Evolutionary conservation across 2,888 invertebrate species (phyloP).

Genomic region (Papilio elwesi): DNA sequence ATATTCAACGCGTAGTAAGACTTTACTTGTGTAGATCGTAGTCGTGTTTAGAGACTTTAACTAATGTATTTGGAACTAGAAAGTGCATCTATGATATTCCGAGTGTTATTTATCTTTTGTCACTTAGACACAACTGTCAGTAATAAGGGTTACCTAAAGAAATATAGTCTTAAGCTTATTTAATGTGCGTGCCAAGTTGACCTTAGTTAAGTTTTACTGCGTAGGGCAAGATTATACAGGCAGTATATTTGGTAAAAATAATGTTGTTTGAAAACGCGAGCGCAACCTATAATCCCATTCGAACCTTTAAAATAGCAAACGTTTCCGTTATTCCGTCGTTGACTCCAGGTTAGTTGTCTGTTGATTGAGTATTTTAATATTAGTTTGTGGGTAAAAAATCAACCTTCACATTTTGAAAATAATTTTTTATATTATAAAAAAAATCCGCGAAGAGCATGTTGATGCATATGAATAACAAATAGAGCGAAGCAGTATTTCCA

Average conservation of each 20-base stretch:
- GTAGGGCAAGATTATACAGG: neutral
- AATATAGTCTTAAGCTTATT: neutral
- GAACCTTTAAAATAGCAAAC: too few relatives aligned
- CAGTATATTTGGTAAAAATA: neutral
- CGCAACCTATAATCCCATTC: neutral
- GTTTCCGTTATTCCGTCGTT: too few relatives aligned
- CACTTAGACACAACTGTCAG: neutral
- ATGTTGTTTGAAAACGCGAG: neutral
- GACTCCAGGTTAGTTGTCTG: too few relatives aligned
- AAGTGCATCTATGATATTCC: neutral
- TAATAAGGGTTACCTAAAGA: neutral
- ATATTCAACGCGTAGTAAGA: too few relatives aligned
- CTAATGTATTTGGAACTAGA: neutral
- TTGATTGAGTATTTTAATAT: too few relatives aligned
- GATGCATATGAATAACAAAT: too few relatives aligned
- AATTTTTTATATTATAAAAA: too few relatives aligned
- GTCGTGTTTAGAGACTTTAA: neutral
- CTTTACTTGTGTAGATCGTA: neutral
- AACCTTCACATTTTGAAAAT: too few relatives aligned
- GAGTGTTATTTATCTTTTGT: too few relatives aligned
- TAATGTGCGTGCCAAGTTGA: constrained; percentile 2
- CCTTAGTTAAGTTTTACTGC: neutral
- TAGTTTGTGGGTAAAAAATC: too few relatives aligned
- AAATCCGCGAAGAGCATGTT: too few relatives aligned
- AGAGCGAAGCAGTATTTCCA: too few relatives aligned